Evolutionary conservation across 2,888 invertebrate genomes (phyloP).

Genomic region (Leptinotarsa peninsularis): DNA sequence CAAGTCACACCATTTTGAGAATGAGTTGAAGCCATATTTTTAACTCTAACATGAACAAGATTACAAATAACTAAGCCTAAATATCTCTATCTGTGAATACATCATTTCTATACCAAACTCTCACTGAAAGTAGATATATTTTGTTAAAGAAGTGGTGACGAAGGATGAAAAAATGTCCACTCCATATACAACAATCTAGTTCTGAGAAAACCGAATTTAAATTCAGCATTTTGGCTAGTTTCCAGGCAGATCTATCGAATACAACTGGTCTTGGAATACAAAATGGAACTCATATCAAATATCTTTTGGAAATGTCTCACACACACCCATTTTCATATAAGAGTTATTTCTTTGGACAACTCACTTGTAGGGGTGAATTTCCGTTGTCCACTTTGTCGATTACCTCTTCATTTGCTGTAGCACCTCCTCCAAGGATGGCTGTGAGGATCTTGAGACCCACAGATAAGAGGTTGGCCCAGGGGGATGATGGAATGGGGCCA

Average conservation of each 20-base stretch:
- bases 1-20: no score
- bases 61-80: no score
- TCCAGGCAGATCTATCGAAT: no score
- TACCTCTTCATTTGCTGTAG: conserved; percentile 77
- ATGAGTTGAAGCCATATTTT: no score
- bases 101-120: neutral
- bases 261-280: neutral
- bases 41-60: no score
- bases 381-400: conserved; percentile 93
- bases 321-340: neutral
- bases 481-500: conserved; percentile 76
- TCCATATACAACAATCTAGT: no score
- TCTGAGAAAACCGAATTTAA: no score
- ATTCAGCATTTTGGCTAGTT: no score
- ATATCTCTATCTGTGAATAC: neutral
- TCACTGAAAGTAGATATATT: neutral
- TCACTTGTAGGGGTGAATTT: conserved; percentile 88
- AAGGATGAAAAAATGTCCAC: no score
- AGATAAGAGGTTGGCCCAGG: conserved; percentile 89
- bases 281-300: neutral
- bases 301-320: neutral
- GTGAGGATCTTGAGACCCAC: conserved; percentile 89
- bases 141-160: neutral
- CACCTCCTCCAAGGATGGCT: conserved; percentile 82
- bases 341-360: conserved; percentile 32